Evolutionary conservation across 2,888 invertebrate genomes (phyloP).

Genomic region (Euphydryas editha): DNA sequence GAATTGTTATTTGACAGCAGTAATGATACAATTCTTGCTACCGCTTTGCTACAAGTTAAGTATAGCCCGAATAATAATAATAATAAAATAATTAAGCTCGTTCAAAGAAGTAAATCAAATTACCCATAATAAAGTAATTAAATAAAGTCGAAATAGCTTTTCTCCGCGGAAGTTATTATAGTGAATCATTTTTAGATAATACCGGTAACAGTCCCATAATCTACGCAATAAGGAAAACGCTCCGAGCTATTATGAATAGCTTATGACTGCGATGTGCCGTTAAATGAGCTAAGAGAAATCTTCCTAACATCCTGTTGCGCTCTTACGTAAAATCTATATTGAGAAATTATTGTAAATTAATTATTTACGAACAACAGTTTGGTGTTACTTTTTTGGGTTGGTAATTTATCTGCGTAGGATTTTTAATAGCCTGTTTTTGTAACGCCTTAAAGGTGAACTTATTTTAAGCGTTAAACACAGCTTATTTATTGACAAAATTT

Average conservation of each 20-base stretch:
- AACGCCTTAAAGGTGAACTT: too few relatives aligned
- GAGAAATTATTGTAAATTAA: slow-evolving; percentile 6
- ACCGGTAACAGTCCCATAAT: background rate
- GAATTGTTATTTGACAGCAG: too few relatives aligned
- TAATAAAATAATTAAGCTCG: background rate
- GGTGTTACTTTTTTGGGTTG: background rate
- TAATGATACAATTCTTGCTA: too few relatives aligned
- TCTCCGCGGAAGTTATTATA: background rate
- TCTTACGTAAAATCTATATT: background rate
- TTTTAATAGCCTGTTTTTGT: background rate
- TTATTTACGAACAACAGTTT: background rate
- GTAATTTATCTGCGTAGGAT: background rate
- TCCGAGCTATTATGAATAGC: slow-evolving; percentile 12
- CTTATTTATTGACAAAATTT: too few relatives aligned
- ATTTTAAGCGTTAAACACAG: too few relatives aligned
- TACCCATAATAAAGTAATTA: background rate
- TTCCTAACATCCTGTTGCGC: slow-evolving; percentile 1
- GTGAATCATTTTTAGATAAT: background rate
- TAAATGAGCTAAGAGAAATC: slow-evolving; percentile 5
- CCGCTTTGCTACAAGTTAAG: too few relatives aligned
- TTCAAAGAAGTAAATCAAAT: background rate
- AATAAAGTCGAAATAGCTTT: background rate
- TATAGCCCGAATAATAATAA: too few relatives aligned
- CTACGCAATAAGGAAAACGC: slow-evolving; percentile 17
- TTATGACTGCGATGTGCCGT: slow-evolving; percentile 5